Conservation (phyloP, 1,140 invertebrate species). For the Drosophila kanapiae region DNA sequence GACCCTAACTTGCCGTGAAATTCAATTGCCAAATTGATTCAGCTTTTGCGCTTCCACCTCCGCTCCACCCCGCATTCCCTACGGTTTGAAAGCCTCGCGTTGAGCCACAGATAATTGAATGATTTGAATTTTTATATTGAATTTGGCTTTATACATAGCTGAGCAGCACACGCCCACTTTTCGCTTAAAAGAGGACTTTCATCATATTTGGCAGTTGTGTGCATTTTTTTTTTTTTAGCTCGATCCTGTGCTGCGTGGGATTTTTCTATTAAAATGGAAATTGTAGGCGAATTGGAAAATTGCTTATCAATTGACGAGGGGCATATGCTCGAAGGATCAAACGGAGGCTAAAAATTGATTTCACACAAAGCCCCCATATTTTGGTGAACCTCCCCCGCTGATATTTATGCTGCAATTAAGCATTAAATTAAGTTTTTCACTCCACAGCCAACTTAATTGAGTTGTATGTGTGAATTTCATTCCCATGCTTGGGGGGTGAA, state of each 20-base stretch:
- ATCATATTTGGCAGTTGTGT: constrained; percentile 64
- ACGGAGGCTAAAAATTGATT: constrained; percentile 53
- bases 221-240: constrained; percentile 49
- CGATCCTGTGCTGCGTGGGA: constrained; percentile 50
- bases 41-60: constrained; percentile 53
- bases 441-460: constrained; percentile 69
- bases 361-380: constrained; percentile 5
- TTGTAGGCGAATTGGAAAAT: constrained; percentile 83
- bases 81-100: constrained; percentile 16
- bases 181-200: constrained; percentile 22
- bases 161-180: constrained; percentile 42
- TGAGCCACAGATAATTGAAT: constrained; percentile 83
- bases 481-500: constrained; percentile 27
- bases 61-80: neutral
- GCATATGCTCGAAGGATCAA: constrained; percentile 77
- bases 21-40: constrained; percentile 83
- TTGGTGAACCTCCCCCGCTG: neutral
- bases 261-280: constrained; percentile 82
- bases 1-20: constrained; percentile 57
- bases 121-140: constrained; percentile 84
- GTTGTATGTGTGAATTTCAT: constrained; percentile 52
- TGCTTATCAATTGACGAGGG: constrained; percentile 73
- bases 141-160: constrained; percentile 64
- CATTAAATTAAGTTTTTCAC: constrained; percentile 75
- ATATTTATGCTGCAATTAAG: constrained; percentile 69